Base-by-base conservation (phyloP, 53 echinoderm and acorn worm genomes). In the Apostichopus leukothele region DNA sequence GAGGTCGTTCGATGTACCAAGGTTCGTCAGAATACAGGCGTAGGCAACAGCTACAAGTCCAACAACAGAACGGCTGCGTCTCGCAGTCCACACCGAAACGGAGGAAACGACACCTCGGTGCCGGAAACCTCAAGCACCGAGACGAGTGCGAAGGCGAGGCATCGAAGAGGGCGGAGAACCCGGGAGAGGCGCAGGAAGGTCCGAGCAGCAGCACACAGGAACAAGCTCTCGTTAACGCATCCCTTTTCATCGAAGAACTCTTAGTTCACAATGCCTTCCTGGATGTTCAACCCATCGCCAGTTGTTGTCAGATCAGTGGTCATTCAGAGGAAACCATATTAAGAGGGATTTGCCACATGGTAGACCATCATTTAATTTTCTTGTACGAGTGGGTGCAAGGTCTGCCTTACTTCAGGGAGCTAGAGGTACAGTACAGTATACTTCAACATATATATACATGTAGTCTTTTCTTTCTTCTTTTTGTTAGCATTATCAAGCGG, bases 11-110 rank as follows among this genome's bases (percentile, higher is more conserved):
- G 60, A 88, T 96, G 86, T 96, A 96, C 52, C 51, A 93, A 22
- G 96, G 96, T 12, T 96, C 96, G 10, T 90, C 96, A 21, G 96
- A 96, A 79, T 92, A 91, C 60, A 73, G 92, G 11, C 76, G 94
- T 19, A 76, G 92, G 14, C 90, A 73, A 6, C 67, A 74, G 39
- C 75, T 94, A 18, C 90, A 90, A 63, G 51, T 39, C 12, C 60
- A 93, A 63, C 88, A 94, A 20, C 85, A 88, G 22, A 78, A 86
- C 19, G 54, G 53, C 3, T 20, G 19, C 23, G 22, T 60, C 19
- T 53, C 83, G 9, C 20, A 76, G 4, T 51, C 63, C 4, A 71
- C 78, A 27, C 90, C 84, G 78, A 94, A 90, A 78, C 88, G 81
- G n/a, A 53, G 83, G n/a, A 83, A 60, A 57, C 83, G 54, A 11